Evolutionary conservation across 2,797 vertebrate genomes (phyloP).

Genomic region (Diceros bicornis): DNA sequence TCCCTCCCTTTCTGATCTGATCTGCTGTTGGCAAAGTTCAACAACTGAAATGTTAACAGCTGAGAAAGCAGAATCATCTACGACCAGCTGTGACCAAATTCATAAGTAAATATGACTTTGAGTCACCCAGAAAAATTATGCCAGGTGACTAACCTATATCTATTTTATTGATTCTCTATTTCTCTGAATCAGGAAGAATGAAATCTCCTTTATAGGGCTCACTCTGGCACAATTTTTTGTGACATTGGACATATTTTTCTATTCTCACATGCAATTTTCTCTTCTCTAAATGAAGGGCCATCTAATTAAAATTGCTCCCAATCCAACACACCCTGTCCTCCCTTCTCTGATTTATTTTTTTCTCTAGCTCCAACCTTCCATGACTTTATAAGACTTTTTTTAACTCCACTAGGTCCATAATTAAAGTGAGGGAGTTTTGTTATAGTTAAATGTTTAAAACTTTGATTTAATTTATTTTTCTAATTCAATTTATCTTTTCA

Average conservation of each 20-base stretch:
- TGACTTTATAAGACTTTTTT: background rate
- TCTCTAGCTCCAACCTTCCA: background rate
- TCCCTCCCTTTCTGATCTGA: background rate
- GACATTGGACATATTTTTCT: background rate
- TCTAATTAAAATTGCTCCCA: background rate
- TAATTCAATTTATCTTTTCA: background rate
- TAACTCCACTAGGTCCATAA: background rate
- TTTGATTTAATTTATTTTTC: background rate
- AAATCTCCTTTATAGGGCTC: background rate
- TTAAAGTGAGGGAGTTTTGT: background rate
- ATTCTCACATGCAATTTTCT: background rate
- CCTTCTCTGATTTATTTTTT: background rate
- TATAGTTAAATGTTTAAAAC: background rate
- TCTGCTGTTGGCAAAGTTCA: background rate
- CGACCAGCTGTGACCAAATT: background rate
- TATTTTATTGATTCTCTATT: background rate
- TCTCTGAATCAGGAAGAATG: background rate
- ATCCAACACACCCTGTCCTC: background rate
- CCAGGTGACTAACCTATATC: background rate
- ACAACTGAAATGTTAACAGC: background rate
- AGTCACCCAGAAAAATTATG: background rate
- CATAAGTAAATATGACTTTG: background rate
- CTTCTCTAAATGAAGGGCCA: background rate
- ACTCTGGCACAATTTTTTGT: background rate
- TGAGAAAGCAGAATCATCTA: background rate